These are phyloP conservation scores for Chymomyza amoena DNA, from an alignment of 2,888 invertebrate genomes.

Conservation along the genomic window DNA sequence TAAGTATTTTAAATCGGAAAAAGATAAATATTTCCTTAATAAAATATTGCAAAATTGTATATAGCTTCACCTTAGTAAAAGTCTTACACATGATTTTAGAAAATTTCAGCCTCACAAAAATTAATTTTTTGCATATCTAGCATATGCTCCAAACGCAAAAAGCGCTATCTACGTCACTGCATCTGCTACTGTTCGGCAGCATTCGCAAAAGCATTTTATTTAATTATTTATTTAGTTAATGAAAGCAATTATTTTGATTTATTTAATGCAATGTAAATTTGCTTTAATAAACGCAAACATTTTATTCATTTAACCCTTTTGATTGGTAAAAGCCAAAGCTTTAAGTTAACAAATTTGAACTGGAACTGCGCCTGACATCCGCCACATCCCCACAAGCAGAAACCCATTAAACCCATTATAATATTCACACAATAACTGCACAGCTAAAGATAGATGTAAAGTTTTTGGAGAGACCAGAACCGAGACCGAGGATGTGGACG, in stretches of 20 bases:
- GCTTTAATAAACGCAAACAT: not conserved
- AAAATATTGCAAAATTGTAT: too few relatives aligned
- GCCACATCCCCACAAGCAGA: conserved; percentile 55
- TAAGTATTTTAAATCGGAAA: too few relatives aligned
- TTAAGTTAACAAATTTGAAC: not conserved
- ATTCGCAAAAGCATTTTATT: not conserved
- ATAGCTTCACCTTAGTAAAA: too few relatives aligned
- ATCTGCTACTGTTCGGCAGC: too few relatives aligned
- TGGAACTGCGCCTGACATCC: too few relatives aligned
- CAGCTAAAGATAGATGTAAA: not conserved
- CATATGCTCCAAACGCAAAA: too few relatives aligned
- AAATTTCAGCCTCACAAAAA: too few relatives aligned
- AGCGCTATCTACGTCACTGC: too few relatives aligned
- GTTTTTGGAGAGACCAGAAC: not conserved
- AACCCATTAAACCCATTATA: conserved; percentile 69
- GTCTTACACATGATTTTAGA: too few relatives aligned
- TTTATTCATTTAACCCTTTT: not conserved
- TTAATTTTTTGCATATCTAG: too few relatives aligned
- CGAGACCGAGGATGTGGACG: not conserved
- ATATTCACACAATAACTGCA: conserved; percentile 39
- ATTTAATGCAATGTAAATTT: not conserved
- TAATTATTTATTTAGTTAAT: conserved; percentile 1
- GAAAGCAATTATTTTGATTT: not conserved
- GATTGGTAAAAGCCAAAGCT: not conserved
- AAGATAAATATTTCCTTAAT: too few relatives aligned